phyloP scores from a whole-genome alignment of 2,113 vertebrate genomes.

The Oncorhynchus masou region DNA sequence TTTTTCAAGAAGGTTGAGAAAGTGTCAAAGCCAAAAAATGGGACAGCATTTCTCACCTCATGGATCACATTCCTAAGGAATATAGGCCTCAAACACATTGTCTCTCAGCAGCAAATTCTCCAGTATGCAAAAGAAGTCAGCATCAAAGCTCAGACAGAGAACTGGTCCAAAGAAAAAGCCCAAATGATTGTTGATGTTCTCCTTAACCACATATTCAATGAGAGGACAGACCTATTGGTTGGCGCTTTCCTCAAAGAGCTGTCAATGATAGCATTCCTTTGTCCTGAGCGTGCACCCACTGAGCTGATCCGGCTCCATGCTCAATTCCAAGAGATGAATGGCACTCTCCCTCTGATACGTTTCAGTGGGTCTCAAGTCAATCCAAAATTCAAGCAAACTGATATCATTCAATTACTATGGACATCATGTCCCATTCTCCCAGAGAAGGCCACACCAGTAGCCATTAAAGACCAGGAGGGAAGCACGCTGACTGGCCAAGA shows the following conservation, averaged over 20 bases:
- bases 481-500: constrained; percentile 84
- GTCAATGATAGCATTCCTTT: constrained; percentile 92
- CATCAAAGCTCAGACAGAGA: constrained; percentile 92
- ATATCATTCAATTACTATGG: constrained; percentile 93
- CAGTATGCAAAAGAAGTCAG: constrained; percentile 98
- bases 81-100: constrained; percentile 87
- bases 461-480: constrained; percentile 91
- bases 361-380: constrained; percentile 97
- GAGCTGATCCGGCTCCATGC: constrained; percentile 91
- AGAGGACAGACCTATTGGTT: constrained; percentile 87
- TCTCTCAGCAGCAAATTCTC: constrained; percentile 92
- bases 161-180: constrained; percentile 91
- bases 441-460: constrained; percentile 92
- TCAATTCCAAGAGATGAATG: constrained; percentile 93
- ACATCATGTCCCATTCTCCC: constrained; percentile 96
- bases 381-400: constrained; percentile 96
- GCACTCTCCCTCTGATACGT: constrained; percentile 93
- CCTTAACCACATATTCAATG: constrained; percentile 96
- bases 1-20: constrained; percentile 96
- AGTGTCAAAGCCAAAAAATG: constrained; percentile 91
- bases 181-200: constrained; percentile 91
- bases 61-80: constrained; percentile 93
- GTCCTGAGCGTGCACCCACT: constrained; percentile 90
- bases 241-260: constrained; percentile 94
- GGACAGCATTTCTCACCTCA: constrained; percentile 79